phyloP scores from a whole-genome alignment of 1,140 invertebrate species.

The Drosophila bocqueti region DNA sequence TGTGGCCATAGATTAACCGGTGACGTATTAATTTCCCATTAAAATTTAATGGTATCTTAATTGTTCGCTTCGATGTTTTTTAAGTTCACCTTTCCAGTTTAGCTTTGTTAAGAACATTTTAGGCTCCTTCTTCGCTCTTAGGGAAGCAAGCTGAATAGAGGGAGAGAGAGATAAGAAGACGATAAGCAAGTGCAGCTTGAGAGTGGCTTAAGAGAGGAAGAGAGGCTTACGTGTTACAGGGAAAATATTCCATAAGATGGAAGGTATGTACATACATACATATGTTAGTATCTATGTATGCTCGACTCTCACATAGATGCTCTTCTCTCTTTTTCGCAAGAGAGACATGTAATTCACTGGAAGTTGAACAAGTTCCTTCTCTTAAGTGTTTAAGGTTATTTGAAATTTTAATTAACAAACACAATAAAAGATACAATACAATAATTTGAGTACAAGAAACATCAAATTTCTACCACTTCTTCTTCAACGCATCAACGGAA shows the following conservation, averaged over 20 bases:
- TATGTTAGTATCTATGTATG: background rate
- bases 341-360: too few relatives aligned
- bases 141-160: background rate
- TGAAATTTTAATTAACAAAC: conserved; percentile 4
- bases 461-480: conserved; percentile 92
- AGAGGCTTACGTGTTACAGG: background rate
- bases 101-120: background rate
- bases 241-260: background rate
- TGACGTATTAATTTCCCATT: conserved; percentile 6
- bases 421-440: background rate
- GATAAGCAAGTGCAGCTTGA: too few relatives aligned
- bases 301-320: too few relatives aligned
- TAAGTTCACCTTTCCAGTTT: background rate
- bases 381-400: background rate
- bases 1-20: conserved; percentile 3
- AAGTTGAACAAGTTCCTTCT: background rate
- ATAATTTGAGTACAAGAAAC: background rate
- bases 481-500: conserved; percentile 99
- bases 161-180: background rate
- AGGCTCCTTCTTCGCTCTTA: background rate
- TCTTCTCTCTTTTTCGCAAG: too few relatives aligned
- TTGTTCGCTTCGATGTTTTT: background rate
- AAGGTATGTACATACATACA: background rate
- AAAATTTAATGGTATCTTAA: background rate
- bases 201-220: background rate